phyloP scores from a whole-genome alignment of 2,888 invertebrate species.

The Heliconius ethilla region DNA sequence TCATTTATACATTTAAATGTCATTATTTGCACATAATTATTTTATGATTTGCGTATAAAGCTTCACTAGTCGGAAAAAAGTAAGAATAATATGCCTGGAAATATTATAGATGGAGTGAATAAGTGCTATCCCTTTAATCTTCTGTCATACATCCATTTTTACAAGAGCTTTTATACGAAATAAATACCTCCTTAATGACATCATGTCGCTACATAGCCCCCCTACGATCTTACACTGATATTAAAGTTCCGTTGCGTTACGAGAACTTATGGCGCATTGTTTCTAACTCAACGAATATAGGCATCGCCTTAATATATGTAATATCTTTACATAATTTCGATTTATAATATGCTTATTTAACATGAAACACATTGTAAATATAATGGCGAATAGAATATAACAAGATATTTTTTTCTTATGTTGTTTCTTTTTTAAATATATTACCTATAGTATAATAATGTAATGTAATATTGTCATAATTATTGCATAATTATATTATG shows the following conservation, averaged over 20 bases:
- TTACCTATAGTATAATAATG: no score
- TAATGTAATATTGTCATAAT: no score
- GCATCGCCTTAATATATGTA: slow-evolving; percentile 49
- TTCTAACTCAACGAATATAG: slow-evolving; percentile 50
- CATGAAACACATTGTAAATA: not conserved
- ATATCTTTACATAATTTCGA: slow-evolving; percentile 36
- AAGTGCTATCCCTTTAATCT: slow-evolving; percentile 19
- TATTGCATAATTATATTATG: not conserved
- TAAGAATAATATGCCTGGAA: slow-evolving; percentile 55
- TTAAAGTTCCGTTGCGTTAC: slow-evolving; percentile 53
- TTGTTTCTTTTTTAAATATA: no score
- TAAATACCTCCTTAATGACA: slow-evolving; percentile 48
- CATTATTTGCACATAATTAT: slow-evolving; percentile 62
- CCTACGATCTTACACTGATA: slow-evolving; percentile 50
- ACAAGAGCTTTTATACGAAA: slow-evolving; percentile 31
- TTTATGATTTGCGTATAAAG: slow-evolving; percentile 53
- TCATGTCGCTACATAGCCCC: slow-evolving; percentile 48
- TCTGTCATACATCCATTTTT: slow-evolving; percentile 29
- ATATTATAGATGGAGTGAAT: slow-evolving; percentile 29
- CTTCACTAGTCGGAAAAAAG: slow-evolving; percentile 30
- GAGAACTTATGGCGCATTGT: slow-evolving; percentile 55
- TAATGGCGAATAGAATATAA: not conserved
- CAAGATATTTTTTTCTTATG: not conserved
- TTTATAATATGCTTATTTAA: not conserved
- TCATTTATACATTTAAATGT: slow-evolving; percentile 59